Conservation (phyloP, 37 sponge, comb jelly and placozoan genomes). For the Theonella swinhoei region DNA sequence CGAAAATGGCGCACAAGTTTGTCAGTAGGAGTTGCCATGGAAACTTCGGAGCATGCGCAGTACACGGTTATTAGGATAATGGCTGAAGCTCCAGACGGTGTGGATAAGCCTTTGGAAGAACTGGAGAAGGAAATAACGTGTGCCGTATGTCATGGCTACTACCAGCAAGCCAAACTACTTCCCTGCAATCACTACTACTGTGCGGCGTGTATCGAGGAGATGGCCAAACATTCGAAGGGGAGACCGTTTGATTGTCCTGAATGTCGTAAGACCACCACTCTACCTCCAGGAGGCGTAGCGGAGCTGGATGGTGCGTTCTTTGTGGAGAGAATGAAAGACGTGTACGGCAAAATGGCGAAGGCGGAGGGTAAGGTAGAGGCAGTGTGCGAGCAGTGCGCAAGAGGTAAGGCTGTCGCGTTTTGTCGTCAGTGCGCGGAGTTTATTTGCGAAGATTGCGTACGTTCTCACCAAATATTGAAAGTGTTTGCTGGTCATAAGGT, state of each 20-base stretch:
- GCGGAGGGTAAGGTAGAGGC: constrained; percentile 29
- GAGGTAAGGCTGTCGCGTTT: constrained; percentile 12
- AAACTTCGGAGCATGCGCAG: too few relatives aligned
- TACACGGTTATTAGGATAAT: too few relatives aligned
- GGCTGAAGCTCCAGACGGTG: too few relatives aligned
- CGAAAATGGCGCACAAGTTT: too few relatives aligned
- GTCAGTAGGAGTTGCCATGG: too few relatives aligned
- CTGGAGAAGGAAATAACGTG: constrained; percentile 21
- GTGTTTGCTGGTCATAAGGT: constrained; percentile 18
- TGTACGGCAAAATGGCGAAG: constrained; percentile 21
- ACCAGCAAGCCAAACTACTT: constrained; percentile 7
- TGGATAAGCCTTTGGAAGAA: not conserved
- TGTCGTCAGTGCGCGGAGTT: constrained; percentile 35
- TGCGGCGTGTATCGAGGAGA: not conserved
- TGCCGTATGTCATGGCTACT: not conserved
- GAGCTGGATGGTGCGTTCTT: constrained; percentile 2
- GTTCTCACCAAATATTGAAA: constrained; percentile 7
- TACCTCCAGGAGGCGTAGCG: not conserved
- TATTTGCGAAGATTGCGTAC: constrained; percentile 15
- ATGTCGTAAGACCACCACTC: not conserved
- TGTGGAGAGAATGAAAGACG: constrained; percentile 38
- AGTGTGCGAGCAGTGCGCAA: constrained; percentile 7
- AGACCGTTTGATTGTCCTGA: constrained; percentile 12
- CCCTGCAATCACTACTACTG: constrained; percentile 28
- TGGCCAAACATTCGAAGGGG: not conserved